phyloP scores from a whole-genome alignment of 92 coral and sea anemone species.

The Pocillopora meandrina region DNA sequence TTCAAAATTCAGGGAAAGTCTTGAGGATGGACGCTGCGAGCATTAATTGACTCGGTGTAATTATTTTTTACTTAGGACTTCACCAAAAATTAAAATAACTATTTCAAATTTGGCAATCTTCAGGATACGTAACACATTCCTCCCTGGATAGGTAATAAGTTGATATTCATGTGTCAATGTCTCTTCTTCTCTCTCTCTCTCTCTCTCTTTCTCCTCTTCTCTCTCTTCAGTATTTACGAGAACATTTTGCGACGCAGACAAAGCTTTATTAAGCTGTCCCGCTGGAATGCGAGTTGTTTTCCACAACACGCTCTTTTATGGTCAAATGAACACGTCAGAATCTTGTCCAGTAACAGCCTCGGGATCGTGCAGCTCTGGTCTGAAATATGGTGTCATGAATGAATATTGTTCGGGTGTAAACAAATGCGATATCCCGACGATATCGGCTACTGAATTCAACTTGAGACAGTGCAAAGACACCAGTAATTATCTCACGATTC shows the following conservation, averaged over 20 bases:
- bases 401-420: not conserved
- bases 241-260: slow-evolving; percentile 47
- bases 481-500: slow-evolving; percentile 35
- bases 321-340: slow-evolving; percentile 25
- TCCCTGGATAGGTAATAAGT: too few species aligned
- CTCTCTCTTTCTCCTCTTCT: too few species aligned
- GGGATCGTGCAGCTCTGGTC: not conserved
- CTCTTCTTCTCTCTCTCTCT: not conserved
- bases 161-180: not conserved
- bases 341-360: not conserved
- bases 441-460: not conserved
- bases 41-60: too few species aligned
- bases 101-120: too few species aligned
- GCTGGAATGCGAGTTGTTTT: slow-evolving; percentile 32
- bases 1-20: too few species aligned
- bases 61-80: too few species aligned
- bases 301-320: slow-evolving; percentile 40
- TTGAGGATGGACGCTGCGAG: too few species aligned
- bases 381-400: not conserved
- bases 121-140: too few species aligned
- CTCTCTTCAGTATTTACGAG: slow-evolving; percentile 48
- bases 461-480: slow-evolving; percentile 27
- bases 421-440: slow-evolving; percentile 19
- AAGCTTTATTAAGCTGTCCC: slow-evolving; percentile 52
- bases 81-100: too few species aligned